Base-by-base conservation (phyloP, 2,797 vertebrate genomes). In the Sebastiscus tertius region DNA sequence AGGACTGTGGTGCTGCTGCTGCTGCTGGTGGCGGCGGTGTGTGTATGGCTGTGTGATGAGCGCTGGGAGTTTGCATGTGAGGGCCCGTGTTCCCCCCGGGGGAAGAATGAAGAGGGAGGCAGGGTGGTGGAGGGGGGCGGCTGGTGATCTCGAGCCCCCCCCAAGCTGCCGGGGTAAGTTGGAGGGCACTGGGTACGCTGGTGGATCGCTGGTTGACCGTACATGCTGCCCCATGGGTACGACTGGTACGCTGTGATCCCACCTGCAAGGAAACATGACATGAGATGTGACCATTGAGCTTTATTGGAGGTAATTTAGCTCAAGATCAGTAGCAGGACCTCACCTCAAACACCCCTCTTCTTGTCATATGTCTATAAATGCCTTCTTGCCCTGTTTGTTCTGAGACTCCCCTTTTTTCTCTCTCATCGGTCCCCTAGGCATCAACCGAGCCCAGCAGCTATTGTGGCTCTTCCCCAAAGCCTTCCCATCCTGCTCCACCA, bases 151-250 rank as follows among this genome's bases (percentile, higher is more conserved):
- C 46, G 89, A 11, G 85, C 13, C 1, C 80, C 70, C 70, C 84
- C 81, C 31, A 95, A 63, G 52, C 82, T 87, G 58, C 84, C 60
- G 3, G 93, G n/a, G 76, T 93, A 95, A 26, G 86, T 72, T 13
- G 92, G 81, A 55, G 92, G 87, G 18, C 92, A 91, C 65, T 80
- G 89, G 39, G 89, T 8, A 3, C 39, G 90, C 84, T 95, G 92
- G 68, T 93, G 87, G 77, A 91, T 69, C 55, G 79, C 72, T 4
- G 93, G 85, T 69, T 95, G 95, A 79, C 77, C 75, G 82, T 94
- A 96, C 75, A 95, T 79, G 70, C 93, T 96, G 26, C 87, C 84
- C 97, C 97, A 97, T 0, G 95, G 94, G 60, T 93, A 95, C 0
- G 96, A 86, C 95, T 96, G 95, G 64, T 90, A 95, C 0, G 90